A percentile compares a stretch with the other conserved stretches of the same genome.
Conservation (phyloP, 2,888 invertebrate species). For the Ptycholaimellus sp. region DNA sequence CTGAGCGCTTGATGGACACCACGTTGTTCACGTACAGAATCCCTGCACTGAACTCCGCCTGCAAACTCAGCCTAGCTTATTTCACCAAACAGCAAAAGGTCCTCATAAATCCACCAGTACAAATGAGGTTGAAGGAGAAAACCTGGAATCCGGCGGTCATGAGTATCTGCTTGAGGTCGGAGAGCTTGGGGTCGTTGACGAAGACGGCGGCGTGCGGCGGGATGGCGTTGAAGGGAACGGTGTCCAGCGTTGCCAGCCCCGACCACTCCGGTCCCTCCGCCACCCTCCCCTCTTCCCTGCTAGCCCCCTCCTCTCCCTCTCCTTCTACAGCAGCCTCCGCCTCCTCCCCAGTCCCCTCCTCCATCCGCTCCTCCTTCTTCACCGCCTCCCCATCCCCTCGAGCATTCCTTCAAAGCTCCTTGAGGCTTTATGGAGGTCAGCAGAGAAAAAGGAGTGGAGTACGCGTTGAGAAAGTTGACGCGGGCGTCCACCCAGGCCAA, state of each 20-base stretch:
- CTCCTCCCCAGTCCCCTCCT: conserved; percentile 1
- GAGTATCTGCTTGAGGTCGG: conserved; percentile 53
- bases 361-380: conserved; percentile 6
- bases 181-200: conserved; percentile 70
- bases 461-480: no score
- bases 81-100: conserved; percentile 36
- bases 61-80: conserved; percentile 38
- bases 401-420: no score
- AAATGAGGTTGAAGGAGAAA: not conserved
- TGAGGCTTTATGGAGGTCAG: no score
- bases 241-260: conserved; percentile 11
- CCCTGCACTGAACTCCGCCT: conserved; percentile 64
- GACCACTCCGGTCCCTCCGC: conserved; percentile 10
- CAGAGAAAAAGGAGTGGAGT: no score
- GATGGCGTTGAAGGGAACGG: conserved; percentile 12
- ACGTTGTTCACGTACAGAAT: conserved; percentile 79
- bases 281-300: conserved; percentile 15
- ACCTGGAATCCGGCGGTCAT: conserved; percentile 21
- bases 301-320: conserved; percentile 12
- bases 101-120: not conserved
- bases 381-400: no score
- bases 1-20: conserved; percentile 65
- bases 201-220: conserved; percentile 46
- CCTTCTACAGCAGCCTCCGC: conserved; percentile 6
- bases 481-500: conserved; percentile 57